These are phyloP conservation scores for Myrmecobius fasciatus DNA, from an alignment of 2,113 vertebrate species.

Conservation along the genomic window DNA sequence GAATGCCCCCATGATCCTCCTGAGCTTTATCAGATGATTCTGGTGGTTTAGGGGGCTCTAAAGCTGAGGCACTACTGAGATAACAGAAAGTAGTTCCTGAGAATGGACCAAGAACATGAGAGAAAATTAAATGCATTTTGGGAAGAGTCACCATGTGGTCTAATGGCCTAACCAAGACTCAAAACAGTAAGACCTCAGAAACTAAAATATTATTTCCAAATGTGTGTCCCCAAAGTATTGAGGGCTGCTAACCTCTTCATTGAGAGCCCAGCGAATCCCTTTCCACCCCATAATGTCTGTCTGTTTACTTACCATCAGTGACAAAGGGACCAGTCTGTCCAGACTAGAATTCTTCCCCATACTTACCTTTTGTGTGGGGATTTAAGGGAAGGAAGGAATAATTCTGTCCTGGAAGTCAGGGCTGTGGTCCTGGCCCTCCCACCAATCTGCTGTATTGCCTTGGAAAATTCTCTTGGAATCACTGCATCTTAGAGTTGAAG, in stretches of 20 bases:
- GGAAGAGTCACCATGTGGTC: not conserved
- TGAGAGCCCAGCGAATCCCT: conserved; percentile 4
- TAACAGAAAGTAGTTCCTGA: not conserved
- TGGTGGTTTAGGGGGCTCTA: not conserved
- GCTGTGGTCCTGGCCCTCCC: not conserved
- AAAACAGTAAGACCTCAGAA: conserved; percentile 17
- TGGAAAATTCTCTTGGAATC: not conserved
- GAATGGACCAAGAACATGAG: not conserved
- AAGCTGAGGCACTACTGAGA: not conserved
- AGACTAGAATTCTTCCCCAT: not conserved
- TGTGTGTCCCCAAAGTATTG: not conserved
- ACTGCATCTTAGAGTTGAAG: not conserved
- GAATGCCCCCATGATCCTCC: not conserved
- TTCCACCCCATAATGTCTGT: not conserved
- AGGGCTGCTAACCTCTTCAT: not conserved
- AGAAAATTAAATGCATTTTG: not conserved
- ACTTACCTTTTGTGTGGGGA: not conserved
- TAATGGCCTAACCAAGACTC: not conserved
- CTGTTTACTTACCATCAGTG: not conserved
- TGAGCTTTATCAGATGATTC: not conserved
- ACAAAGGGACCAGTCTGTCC: conserved; percentile 15
- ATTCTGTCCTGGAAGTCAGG: too few species aligned
- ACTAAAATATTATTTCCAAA: conserved; percentile 13
- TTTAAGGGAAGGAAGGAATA: not conserved
- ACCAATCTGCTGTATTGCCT: not conserved